Percentiles rank a stretch among this genome's conserved stretches.
Evolutionary conservation across 2,113 vertebrate species (phyloP).

Genomic region (Thalassoma bifasciatum): DNA sequence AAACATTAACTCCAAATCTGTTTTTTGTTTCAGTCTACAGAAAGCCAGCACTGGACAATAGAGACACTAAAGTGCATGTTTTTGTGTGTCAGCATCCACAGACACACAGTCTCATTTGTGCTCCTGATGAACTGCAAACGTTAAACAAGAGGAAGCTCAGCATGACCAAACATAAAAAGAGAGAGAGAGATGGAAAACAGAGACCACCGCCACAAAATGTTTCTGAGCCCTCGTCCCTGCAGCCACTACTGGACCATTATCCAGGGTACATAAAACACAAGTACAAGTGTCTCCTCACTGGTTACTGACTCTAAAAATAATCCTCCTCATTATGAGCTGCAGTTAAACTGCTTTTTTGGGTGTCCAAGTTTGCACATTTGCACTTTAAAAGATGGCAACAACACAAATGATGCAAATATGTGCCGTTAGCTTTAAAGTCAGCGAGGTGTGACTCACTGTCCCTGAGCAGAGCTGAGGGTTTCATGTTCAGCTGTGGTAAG

Average conservation of each 20-base stretch:
- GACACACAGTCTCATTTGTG: slow-evolving; percentile 24
- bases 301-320: slow-evolving; percentile 45
- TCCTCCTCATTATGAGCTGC: slow-evolving; percentile 40
- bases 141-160: slow-evolving; percentile 57
- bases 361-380: slow-evolving; percentile 46
- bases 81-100: not conserved
- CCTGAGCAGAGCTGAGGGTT: slow-evolving; percentile 42
- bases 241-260: slow-evolving; percentile 28
- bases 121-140: slow-evolving; percentile 54
- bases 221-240: slow-evolving; percentile 25
- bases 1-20: not conserved
- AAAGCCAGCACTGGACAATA: slow-evolving; percentile 10
- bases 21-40: not conserved
- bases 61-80: not conserved
- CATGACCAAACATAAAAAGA: slow-evolving; percentile 47
- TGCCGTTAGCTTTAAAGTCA: slow-evolving; percentile 19
- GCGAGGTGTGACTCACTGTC: slow-evolving; percentile 41
- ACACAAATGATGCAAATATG: slow-evolving; percentile 22
- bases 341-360: slow-evolving; percentile 24
- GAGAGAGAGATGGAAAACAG: not conserved
- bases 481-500: slow-evolving; percentile 43
- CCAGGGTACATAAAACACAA: slow-evolving; percentile 37
- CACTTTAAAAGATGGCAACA: slow-evolving; percentile 51
- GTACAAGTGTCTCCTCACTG: slow-evolving; percentile 9
- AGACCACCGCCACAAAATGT: slow-evolving; percentile 33